Evolutionary conservation across 53 echinoderm and acorn worm genomes (phyloP).

Genomic region (Stichopus horrens): DNA sequence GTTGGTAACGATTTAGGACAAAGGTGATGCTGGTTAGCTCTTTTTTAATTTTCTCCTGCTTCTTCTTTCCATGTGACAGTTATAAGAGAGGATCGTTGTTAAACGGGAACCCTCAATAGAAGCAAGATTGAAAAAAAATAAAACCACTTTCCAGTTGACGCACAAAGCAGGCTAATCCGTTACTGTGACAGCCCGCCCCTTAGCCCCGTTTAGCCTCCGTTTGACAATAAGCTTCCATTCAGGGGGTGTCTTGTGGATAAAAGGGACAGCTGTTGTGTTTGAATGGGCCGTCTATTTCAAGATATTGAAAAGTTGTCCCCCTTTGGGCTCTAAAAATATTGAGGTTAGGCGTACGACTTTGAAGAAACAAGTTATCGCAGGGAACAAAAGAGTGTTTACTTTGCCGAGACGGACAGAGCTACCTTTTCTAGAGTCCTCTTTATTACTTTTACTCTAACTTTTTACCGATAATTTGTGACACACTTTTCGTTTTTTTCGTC

Average conservation of each 20-base stretch:
- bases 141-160: conserved; percentile 1
- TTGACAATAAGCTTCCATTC: conserved; percentile 15
- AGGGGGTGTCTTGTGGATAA: conserved; percentile 13
- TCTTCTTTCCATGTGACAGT: not conserved
- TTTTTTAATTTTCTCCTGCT: not conserved
- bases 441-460: not conserved
- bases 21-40: not conserved
- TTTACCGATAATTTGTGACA: conserved; percentile 25
- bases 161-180: conserved; percentile 34
- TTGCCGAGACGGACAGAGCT: conserved; percentile 11
- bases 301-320: not conserved
- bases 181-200: conserved; percentile 28
- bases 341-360: conserved; percentile 37
- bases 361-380: conserved; percentile 7
- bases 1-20: not conserved
- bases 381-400: conserved; percentile 42
- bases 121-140: not conserved
- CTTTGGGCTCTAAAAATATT: conserved; percentile 31
- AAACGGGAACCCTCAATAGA: not conserved
- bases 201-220: conserved; percentile 6
- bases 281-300: not conserved
- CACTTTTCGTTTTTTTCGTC: conserved; percentile 4
- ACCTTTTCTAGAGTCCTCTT: not conserved
- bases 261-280: conserved; percentile 14
- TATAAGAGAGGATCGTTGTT: not conserved